phyloP scores from a whole-genome alignment of 2,113 vertebrate species.

The Notechis scutatus region DNA sequence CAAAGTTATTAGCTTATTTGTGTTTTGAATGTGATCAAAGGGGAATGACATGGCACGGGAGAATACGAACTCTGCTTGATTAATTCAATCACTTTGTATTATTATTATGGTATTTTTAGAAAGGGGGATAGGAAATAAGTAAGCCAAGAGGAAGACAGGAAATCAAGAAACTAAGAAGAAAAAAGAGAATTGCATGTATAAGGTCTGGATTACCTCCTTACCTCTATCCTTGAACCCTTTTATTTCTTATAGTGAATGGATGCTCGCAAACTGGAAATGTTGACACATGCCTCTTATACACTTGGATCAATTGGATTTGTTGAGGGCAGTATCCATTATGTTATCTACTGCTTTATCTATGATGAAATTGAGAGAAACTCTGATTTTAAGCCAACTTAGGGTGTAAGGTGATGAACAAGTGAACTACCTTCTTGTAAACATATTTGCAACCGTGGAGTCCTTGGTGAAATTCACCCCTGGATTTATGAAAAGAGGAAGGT shows the following conservation, averaged over 20 bases:
- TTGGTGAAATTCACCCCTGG: not conserved
- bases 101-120: not conserved
- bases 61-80: not conserved
- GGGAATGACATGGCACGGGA: not conserved
- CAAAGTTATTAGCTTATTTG: not conserved
- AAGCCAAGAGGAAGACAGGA: not conserved
- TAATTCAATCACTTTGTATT: not conserved
- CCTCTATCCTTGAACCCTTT: not conserved
- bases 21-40: not conserved
- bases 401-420: not conserved
- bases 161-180: not conserved
- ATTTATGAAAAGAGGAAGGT: not conserved
- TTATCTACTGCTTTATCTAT: not conserved
- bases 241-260: not conserved
- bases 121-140: not conserved
- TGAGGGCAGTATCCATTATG: not conserved
- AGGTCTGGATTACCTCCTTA: too few relatives aligned
- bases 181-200: too few relatives aligned
- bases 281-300: not conserved
- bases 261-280: not conserved
- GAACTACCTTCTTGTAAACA: not conserved
- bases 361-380: not conserved
- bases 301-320: not conserved
- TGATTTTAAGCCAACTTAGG: not conserved
- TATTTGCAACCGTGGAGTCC: not conserved